Conservation (phyloP, 2,888 invertebrate species). For the Zelleria hepariella region DNA sequence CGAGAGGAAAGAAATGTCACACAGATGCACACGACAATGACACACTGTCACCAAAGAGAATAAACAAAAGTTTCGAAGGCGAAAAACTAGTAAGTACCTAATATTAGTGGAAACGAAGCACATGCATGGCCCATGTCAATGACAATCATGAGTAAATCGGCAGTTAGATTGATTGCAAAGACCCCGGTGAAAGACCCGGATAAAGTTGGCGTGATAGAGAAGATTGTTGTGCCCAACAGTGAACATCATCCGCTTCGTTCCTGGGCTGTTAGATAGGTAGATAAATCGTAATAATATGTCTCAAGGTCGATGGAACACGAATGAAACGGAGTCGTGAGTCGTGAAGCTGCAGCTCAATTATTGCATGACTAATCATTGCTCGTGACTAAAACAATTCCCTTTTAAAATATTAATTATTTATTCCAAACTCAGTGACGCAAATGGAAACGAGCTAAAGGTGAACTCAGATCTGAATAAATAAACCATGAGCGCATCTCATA, state of each 20-base stretch:
- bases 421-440: background rate
- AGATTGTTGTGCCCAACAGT: too few species aligned
- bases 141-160: too few species aligned
- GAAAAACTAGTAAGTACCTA: background rate
- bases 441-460: background rate
- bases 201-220: too few species aligned
- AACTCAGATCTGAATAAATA: background rate
- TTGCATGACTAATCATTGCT: background rate
- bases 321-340: too few species aligned
- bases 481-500: background rate
- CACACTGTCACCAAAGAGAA: background rate
- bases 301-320: constrained; percentile 1
- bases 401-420: background rate
- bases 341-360: background rate
- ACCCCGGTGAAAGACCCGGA: too few species aligned
- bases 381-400: constrained; percentile 4
- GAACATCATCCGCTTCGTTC: too few species aligned
- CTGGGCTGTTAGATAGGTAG: too few species aligned
- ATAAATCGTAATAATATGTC: background rate
- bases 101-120: background rate
- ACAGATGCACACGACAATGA: background rate
- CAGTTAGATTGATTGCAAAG: too few species aligned
- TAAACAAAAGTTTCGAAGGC: background rate
- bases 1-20: background rate
- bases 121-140: too few species aligned